Percentiles rank a stretch among this genome's conserved stretches.
phyloP scores from a whole-genome alignment of 1,140 invertebrate genomes.

The Euschistus heros region DNA sequence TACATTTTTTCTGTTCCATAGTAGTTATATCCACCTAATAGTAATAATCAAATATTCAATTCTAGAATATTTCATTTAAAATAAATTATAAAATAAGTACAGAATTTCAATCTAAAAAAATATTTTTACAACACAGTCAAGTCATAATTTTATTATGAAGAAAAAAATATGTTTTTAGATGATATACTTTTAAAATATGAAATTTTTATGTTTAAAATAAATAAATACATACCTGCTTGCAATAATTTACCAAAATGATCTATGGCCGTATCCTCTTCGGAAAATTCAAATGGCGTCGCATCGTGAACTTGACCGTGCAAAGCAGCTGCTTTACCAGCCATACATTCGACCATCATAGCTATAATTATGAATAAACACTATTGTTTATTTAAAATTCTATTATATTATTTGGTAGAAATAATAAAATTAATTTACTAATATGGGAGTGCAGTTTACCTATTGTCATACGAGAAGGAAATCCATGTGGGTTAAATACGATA shows the following conservation, averaged over 20 bases:
- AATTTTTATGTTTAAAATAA: too few species aligned
- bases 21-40: conserved; percentile 85
- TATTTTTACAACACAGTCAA: too few species aligned
- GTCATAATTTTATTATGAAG: too few species aligned
- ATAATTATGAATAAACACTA: conserved; percentile 22
- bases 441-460: conserved; percentile 50
- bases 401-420: neutral
- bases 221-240: conserved; percentile 45
- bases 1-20: conserved; percentile 94
- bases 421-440: neutral
- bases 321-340: conserved; percentile 94
- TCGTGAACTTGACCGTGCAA: conserved; percentile 88
- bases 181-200: too few species aligned
- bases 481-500: conserved; percentile 97
- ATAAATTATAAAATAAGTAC: too few species aligned
- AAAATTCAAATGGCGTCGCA: conserved; percentile 90
- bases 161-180: too few species aligned
- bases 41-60: conserved; percentile 19
- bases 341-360: conserved; percentile 98
- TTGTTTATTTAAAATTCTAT: neutral
- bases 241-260: conserved; percentile 89
- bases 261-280: conserved; percentile 81
- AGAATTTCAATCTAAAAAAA: too few species aligned
- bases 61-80: neutral
- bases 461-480: conserved; percentile 98